Base-by-base conservation (phyloP, 1,140 invertebrate species). In the Habropoda laboriosa region DNA sequence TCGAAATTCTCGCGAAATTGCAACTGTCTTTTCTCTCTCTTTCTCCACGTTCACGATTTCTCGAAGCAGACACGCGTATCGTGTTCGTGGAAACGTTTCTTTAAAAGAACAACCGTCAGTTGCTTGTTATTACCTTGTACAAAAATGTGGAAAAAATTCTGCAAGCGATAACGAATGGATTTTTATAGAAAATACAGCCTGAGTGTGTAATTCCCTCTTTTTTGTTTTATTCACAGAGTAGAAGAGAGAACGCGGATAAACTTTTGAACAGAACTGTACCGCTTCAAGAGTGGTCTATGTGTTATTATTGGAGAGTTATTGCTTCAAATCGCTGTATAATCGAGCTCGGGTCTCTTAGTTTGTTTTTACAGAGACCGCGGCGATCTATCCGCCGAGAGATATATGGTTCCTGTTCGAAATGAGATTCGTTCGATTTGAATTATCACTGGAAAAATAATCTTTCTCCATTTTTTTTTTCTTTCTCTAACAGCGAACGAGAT, bases 1-100 rank as follows among this genome's bases (percentile, higher is more conserved):
- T 72, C 81, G 30, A 67, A 80, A 81, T 27, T 40, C 24, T 63
- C 57, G 70, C 32, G 75, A 74, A n/a, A 27, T 70, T 35, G n/a
- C 21, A 45, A 13, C 7, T 12, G 12, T 12, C 3, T 45, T n/a
- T n/a, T n/a, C n/a, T n/a, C n/a, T n/a, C n/a, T n/a, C n/a, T n/a
- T n/a, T n/a, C n/a, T n/a, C n/a, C 42, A 18, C 18, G 18, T 49
- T 49, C 10, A 3, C 16, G 3, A 21, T 49, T 49, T 49, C 16
- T 57, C 30, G 7, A 57, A 21, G 13, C 18, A 32, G 16, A 55
- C 10, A 3, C 35, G 30, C 2, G 3, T 32, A n/a, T 12, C 1
- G 12, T 12, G 8, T 35, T 60, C 21, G 2, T 10, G 8, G 21
- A 60, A 35, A n/a, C n/a, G n/a, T n/a, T n/a, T n/a, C n/a, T n/a